phyloP scores from a whole-genome alignment of 2,113 vertebrate genomes.

The human (Homo sapiens) region DNA sequence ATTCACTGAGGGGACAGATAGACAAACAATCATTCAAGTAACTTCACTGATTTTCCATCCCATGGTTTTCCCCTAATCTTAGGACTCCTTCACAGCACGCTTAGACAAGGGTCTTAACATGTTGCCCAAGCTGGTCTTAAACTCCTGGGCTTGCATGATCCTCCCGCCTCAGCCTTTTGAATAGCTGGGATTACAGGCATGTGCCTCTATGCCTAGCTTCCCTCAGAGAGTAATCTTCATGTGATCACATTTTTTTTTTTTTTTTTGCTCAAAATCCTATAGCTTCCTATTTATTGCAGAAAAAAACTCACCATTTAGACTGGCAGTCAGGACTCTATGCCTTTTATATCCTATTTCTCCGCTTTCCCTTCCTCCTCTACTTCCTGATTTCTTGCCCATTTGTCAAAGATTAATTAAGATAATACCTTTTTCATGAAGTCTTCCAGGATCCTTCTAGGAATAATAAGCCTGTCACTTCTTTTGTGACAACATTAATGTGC shows the following conservation, averaged over 20 bases:
- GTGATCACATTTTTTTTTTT: neutral
- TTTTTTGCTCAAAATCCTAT: neutral
- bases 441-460: neutral
- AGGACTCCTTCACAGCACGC: neutral
- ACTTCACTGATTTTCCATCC: neutral
- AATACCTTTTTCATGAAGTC: neutral
- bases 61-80: neutral
- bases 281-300: neutral
- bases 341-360: neutral
- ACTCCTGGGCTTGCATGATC: no score
- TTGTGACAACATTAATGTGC: neutral
- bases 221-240: neutral
- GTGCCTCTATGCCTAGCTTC: no score
- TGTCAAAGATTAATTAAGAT: neutral
- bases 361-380: neutral
- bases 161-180: no score
- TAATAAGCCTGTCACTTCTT: neutral
- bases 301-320: neutral
- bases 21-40: neutral
- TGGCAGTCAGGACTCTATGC: neutral
- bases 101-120: no score
- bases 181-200: no score
- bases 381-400: neutral
- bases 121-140: no score
- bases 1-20: neutral